phyloP scores from a whole-genome alignment of 1,140 invertebrate species.

The Monomorium pharaonis region DNA sequence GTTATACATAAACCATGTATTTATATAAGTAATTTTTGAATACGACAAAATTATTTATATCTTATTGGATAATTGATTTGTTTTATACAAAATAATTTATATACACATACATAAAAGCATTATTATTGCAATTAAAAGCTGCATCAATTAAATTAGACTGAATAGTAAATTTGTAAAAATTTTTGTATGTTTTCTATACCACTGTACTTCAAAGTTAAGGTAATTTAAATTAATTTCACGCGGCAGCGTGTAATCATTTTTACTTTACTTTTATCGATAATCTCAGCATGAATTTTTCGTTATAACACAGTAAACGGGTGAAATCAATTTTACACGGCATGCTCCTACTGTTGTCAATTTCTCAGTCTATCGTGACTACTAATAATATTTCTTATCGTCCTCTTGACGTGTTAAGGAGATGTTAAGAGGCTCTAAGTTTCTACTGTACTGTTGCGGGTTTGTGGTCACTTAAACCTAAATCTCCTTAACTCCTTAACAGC shows the following conservation, averaged over 20 bases:
- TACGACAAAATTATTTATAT: not conserved
- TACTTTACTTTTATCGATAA: slow-evolving; percentile 22
- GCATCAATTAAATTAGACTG: not conserved
- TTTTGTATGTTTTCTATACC: not conserved
- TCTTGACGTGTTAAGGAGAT: slow-evolving; percentile 8
- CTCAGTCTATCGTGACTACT: slow-evolving; percentile 12
- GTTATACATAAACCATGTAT: not conserved
- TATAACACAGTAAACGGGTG: slow-evolving; percentile 13
- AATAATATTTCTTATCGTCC: slow-evolving; percentile 32
- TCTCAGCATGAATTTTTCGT: slow-evolving; percentile 16
- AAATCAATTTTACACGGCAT: slow-evolving; percentile 44
- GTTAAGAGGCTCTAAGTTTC: slow-evolving; percentile 33
- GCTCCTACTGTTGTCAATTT: slow-evolving; percentile 37
- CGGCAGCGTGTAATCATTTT: not conserved
- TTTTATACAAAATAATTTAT: not conserved
- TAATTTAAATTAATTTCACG: slow-evolving; percentile 52
- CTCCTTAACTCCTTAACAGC: not conserved
- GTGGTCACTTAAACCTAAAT: not conserved
- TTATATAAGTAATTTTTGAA: not conserved
- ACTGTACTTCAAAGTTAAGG: not conserved
- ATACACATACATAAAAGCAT: slow-evolving; percentile 2
- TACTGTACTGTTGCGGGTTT: not conserved
- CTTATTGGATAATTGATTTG: not conserved
- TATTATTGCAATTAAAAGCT: not conserved
- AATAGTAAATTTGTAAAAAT: not conserved